Evolutionary conservation across 2,888 invertebrate genomes (phyloP).

Genomic region (Hirtodrosophila cameraria): DNA sequence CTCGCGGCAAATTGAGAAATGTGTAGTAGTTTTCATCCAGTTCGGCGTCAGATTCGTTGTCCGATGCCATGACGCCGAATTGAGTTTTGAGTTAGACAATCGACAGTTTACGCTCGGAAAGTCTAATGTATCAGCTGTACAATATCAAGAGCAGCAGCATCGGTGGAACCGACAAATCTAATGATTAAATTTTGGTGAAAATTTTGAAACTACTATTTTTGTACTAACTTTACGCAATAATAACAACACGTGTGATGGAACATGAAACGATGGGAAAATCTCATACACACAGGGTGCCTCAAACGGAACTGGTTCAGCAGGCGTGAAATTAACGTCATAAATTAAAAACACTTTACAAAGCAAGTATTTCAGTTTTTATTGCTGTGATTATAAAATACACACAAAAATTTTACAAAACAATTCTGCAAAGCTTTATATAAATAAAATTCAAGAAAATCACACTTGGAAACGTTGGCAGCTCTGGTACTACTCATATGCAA

Average conservation of each 20-base stretch:
- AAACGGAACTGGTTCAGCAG: constrained; percentile 14
- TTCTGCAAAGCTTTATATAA: constrained; percentile 11
- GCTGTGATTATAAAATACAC: constrained; percentile 33
- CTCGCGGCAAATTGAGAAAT: constrained; percentile 92
- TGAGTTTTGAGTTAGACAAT: constrained; percentile 26
- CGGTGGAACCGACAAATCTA: constrained; percentile 45
- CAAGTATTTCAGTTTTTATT: constrained; percentile 29
- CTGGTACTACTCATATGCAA: constrained; percentile 13
- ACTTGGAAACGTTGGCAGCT: constrained; percentile 36
- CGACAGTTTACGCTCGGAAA: constrained; percentile 32
- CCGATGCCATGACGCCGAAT: constrained; percentile 79
- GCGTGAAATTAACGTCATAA: constrained; percentile 19
- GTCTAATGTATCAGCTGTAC: constrained; percentile 28
- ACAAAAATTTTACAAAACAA: constrained; percentile 30
- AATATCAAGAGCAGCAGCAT: constrained; percentile 32
- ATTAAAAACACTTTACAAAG: constrained; percentile 1
- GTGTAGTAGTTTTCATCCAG: constrained; percentile 95
- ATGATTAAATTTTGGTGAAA: constrained; percentile 65
- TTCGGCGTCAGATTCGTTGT: constrained; percentile 87
- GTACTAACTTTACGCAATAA: constrained; percentile 72
- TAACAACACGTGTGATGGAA: constrained; percentile 71
- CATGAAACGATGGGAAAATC: constrained; percentile 48
- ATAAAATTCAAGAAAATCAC: constrained; percentile 19
- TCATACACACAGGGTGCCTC: constrained; percentile 43
- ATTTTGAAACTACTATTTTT: constrained; percentile 62